Evolutionary conservation across 2,888 invertebrate genomes (phyloP), one percentile per base, ranked within the genome.

Genomic region (Sphecodes monilicornis): DNA sequence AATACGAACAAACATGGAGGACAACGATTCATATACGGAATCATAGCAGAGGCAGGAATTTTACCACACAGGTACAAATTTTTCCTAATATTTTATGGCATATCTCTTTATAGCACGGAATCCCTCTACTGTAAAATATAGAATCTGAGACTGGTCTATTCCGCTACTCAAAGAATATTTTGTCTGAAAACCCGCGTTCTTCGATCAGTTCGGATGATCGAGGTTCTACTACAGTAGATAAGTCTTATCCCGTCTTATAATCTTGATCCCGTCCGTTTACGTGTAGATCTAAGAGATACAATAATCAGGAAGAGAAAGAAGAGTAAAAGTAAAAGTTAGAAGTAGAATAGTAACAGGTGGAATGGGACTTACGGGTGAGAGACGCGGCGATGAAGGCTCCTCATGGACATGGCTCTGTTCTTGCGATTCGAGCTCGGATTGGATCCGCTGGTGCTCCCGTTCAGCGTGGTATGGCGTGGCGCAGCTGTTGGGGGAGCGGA

Each of bases 371-470:
- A 94, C 94, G 94, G 94, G 90, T 94, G 94, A 80, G 94, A 94
- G 87, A 94, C 94, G 84, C 94, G 94, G 60, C 94, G 93, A 85
- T 93, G 93, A 39, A 94, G 92, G 78, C 94, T 94, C 87, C 94
- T 93, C 93, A 94, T 91, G 70, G 94, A 94, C 93, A 93, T 94
- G 88, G 93, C 92, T 91, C 93, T 91, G 78, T 90, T 92, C 82
- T 94, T 91, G 68, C 93, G 92, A 82, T 86, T 91, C 73, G 92
- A 89, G 90, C 86, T 89, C 68, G 91, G 87, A 79, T 91, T 89
- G 22, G 86, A 86, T 86, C 91, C 92, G 92, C 91, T 92, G 90
- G 91, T 89, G 89, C 92, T 93, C 91, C 91, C 90, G 92, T 91
- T 91, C 88, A 87, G 85, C 89, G 91, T 90, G 84, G 71, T 79